These are phyloP conservation scores for Schizothorax lantsangensis DNA, from an alignment of 2,797 vertebrate species.

Conservation along the genomic window DNA sequence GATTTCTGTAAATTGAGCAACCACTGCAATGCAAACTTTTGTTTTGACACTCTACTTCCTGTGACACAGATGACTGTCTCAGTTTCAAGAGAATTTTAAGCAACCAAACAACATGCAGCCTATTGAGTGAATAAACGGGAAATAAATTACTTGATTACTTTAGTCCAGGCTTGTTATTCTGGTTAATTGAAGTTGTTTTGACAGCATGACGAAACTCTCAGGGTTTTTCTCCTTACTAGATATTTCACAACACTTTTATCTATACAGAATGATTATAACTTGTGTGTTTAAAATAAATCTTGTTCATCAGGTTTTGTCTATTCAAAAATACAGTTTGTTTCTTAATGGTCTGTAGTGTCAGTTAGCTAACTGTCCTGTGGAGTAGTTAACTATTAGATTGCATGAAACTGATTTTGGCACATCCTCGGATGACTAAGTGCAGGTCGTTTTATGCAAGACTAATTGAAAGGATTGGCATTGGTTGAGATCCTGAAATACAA, in stretches of 20 bases:
- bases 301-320: constrained; percentile 1
- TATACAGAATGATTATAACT: background rate
- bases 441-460: constrained; percentile 12
- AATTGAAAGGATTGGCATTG: constrained; percentile 17
- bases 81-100: background rate
- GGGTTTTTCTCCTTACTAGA: background rate
- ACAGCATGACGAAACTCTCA: background rate
- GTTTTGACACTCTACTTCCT: constrained; percentile 14
- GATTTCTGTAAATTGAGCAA: constrained; percentile 17
- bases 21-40: background rate
- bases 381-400: constrained; percentile 34
- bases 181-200: constrained; percentile 23
- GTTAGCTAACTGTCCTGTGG: background rate
- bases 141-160: background rate
- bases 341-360: background rate
- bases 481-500: background rate
- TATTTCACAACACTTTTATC: background rate
- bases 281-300: background rate
- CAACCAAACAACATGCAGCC: background rate
- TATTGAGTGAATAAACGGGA: background rate
- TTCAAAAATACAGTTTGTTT: background rate
- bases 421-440: constrained; percentile 35
- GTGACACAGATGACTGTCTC: background rate
- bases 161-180: background rate
- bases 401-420: constrained; percentile 19